These are phyloP conservation scores for Tetraneura akinire DNA, from an alignment of 1,140 invertebrate species.

Conservation along the genomic window DNA sequence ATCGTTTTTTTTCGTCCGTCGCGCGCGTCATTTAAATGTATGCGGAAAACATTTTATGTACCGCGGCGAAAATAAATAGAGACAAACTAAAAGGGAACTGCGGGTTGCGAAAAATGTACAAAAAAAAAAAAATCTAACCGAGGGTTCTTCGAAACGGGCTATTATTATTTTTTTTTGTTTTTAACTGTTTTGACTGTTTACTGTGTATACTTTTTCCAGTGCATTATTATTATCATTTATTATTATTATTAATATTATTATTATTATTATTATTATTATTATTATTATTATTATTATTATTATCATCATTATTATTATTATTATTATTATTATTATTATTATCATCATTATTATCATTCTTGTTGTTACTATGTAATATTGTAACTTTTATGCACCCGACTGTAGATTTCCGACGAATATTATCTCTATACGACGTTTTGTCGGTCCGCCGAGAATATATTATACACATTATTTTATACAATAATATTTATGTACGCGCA, in stretches of 20 bases:
- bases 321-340: too few species aligned
- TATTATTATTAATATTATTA: too few species aligned
- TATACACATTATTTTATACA: too few species aligned
- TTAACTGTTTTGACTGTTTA: not conserved
- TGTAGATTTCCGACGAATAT: conserved; percentile 2
- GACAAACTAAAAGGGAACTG: not conserved
- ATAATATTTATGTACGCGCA: too few species aligned
- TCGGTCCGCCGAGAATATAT: not conserved
- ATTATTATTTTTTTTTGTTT: not conserved
- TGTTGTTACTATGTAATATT: too few species aligned
- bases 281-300: too few species aligned
- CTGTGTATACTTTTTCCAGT: too few species aligned
- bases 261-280: not conserved
- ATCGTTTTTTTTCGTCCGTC: not conserved
- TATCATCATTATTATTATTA: too few species aligned
- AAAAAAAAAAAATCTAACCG: not conserved
- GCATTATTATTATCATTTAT: too few species aligned
- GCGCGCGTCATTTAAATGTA: conserved; percentile 1
- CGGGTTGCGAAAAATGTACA: not conserved
- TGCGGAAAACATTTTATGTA: conserved; percentile 9
- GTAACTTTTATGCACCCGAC: too few species aligned
- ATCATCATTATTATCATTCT: too few species aligned
- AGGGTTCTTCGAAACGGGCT: not conserved
- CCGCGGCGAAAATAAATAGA: not conserved
- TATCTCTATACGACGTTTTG: not conserved